Conservation (phyloP, 2,888 invertebrate species). For the Papilio gigon region DNA sequence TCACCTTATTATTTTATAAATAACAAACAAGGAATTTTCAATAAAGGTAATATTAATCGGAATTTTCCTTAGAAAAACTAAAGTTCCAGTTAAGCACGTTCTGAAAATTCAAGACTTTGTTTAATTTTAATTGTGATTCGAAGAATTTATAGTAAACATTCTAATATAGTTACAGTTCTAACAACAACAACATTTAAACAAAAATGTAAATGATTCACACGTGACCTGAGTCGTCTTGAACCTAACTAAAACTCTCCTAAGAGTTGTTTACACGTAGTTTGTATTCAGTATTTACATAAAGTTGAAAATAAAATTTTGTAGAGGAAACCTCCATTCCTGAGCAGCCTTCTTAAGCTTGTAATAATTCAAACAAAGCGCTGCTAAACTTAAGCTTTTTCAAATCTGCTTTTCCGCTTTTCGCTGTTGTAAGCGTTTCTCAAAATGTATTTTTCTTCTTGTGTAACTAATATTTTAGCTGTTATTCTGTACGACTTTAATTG, state of each 20-base stretch:
- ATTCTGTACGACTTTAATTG: background rate
- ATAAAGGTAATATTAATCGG: constrained; percentile 54
- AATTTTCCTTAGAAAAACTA: background rate
- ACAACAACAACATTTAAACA: no score
- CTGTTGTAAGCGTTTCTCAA: constrained; percentile 13
- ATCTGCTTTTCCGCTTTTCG: constrained; percentile 29
- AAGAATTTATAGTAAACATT: no score
- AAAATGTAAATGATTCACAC: background rate
- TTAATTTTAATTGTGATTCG: no score
- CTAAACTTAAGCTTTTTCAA: constrained; percentile 22
- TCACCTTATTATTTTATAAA: constrained; percentile 84
- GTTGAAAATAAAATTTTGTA: background rate
- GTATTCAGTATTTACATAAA: no score
- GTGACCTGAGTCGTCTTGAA: background rate
- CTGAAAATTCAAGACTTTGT: no score
- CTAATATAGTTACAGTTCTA: no score
- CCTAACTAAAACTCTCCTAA: background rate
- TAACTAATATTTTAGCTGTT: background rate
- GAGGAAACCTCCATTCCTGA: background rate
- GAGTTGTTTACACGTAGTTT: no score
- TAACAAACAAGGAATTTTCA: constrained; percentile 69
- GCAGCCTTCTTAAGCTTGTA: constrained; percentile 21
- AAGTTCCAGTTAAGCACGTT: background rate
- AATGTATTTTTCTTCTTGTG: constrained; percentile 4
- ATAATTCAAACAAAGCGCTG: constrained; percentile 33